phyloP scores from a whole-genome alignment of 1,140 invertebrate genomes.

The Plectus sambesii region DNA sequence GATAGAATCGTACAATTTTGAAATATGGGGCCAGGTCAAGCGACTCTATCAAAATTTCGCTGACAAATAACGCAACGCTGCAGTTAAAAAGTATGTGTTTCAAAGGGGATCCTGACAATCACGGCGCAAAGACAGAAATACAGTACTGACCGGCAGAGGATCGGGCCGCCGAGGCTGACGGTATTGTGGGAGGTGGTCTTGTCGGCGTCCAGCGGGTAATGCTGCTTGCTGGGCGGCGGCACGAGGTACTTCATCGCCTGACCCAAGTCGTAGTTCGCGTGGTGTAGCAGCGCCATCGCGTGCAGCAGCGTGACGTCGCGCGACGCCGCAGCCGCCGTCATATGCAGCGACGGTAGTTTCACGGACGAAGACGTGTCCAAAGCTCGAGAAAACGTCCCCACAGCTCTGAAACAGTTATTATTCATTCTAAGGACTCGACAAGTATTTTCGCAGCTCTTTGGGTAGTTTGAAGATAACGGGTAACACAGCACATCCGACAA shows the following conservation, averaged over 20 bases:
- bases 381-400: slow-evolving; percentile 95
- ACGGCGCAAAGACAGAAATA: too few relatives aligned
- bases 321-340: slow-evolving; percentile 95
- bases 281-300: slow-evolving; percentile 93
- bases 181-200: slow-evolving; percentile 38
- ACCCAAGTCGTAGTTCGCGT: slow-evolving; percentile 77
- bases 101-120: too few relatives aligned
- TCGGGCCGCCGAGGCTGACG: slow-evolving; percentile 60
- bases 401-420: slow-evolving; percentile 64
- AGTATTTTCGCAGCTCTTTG: not conserved
- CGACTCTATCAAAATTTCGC: too few relatives aligned
- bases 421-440: slow-evolving; percentile 7
- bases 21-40: too few relatives aligned
- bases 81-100: too few relatives aligned
- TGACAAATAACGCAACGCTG: too few relatives aligned
- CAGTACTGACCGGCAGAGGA: slow-evolving; percentile 80
- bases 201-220: slow-evolving; percentile 37
- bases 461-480: too few relatives aligned
- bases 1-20: slow-evolving; percentile 29
- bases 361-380: slow-evolving; percentile 94
- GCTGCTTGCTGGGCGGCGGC: slow-evolving; percentile 56
- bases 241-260: slow-evolving; percentile 82
- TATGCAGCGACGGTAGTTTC: slow-evolving; percentile 92
- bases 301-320: slow-evolving; percentile 95
- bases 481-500: too few relatives aligned